These are phyloP conservation scores for Felis chaus DNA, from an alignment of 2,113 vertebrate genomes.

Conservation along the genomic window DNA sequence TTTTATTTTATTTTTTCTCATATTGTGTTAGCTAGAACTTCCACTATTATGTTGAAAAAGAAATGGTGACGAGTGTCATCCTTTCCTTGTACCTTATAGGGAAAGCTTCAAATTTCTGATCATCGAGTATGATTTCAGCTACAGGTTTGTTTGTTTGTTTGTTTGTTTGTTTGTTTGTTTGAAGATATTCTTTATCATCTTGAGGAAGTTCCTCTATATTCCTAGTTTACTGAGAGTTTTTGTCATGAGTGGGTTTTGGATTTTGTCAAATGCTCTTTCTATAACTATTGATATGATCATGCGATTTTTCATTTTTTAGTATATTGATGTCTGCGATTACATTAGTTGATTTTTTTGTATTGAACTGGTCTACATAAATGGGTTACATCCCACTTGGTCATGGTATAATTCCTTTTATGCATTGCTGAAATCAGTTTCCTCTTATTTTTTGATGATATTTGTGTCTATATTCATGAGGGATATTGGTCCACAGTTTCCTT, in stretches of 20 bases:
- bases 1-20: not conserved
- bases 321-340: too few species aligned
- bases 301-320: too few species aligned
- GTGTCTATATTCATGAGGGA: not conserved
- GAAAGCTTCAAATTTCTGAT: not conserved
- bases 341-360: too few species aligned
- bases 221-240: not conserved
- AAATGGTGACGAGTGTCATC: not conserved
- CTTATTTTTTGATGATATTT: not conserved
- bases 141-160: not conserved
- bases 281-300: too few species aligned
- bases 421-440: too few species aligned
- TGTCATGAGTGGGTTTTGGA: not conserved
- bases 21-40: not conserved
- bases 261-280: too few species aligned
- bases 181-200: not conserved
- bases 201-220: not conserved
- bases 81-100: not conserved
- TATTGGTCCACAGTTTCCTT: not conserved
- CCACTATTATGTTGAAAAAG: not conserved
- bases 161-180: not conserved
- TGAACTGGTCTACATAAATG: too few species aligned
- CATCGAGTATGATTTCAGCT: not conserved
- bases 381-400: too few species aligned
- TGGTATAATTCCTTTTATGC: too few species aligned